Base-by-base conservation (phyloP, 2,888 invertebrate species). In the Ptychoptera albimana region DNA sequence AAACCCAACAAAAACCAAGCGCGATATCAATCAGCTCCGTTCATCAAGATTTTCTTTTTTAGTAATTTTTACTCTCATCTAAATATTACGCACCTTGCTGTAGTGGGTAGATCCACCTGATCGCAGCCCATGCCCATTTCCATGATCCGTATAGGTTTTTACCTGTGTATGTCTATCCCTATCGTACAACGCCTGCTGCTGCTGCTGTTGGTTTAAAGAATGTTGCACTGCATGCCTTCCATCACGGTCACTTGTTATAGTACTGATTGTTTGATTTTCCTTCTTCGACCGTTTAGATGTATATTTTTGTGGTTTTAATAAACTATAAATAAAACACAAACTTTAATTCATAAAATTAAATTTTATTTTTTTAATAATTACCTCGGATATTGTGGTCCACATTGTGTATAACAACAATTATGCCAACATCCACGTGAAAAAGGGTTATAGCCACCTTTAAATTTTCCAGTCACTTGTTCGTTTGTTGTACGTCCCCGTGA, bases 391-490 rank as follows among this genome's bases (percentile, higher is more conserved):
- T 91, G 92, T 45, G 96, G 94, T 52, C 94, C 94, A 66, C 92
- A 97, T 59, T 97, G 82, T 50, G 89, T 82, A 61, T 89, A 87
- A 64, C 87, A 87, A 68, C 94, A 93, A 68, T 98, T 98, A 60
- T 82, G 77, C 76, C 86, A 84, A 66, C 94, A 97, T 30, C 96
- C 96, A 59, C 82, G 75, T 5, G 92, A 93, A 71, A 97, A 98
- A 44, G 98, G 98, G 74, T 98, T 98, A 67, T 89, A 93, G 35
- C 94, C 97, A 45, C 93, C 93, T 60, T 93, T 89, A 72, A 97
- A 98, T 72, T 97, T 97, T 46, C 96, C 96, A 12, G 98, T 98
- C 49, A 98, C 97, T 74, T 99, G 98, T 70, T 99, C 98, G 69
- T 98, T 99, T 51, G 98, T 98, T 46, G 98, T 98, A 52, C 97